phyloP scores from a whole-genome alignment of 2,888 invertebrate genomes.

The Unio pictorum region DNA sequence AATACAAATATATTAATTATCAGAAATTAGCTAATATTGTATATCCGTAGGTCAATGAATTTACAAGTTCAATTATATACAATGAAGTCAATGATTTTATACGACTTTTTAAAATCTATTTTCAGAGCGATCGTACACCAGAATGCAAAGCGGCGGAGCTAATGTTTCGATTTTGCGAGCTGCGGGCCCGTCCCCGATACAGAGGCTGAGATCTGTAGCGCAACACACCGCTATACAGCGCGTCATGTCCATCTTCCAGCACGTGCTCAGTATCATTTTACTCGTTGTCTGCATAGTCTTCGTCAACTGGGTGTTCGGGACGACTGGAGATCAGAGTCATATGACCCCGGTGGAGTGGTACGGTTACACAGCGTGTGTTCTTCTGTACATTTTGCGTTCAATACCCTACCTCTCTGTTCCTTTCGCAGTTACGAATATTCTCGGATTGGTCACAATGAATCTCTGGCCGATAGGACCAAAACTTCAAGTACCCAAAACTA shows the following conservation, averaged over 20 bases:
- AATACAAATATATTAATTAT: no score
- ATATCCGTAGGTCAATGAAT: no score
- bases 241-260: constrained; percentile 9
- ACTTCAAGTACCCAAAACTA: constrained; percentile 19
- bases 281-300: constrained; percentile 20
- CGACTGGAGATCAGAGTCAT: constrained; percentile 26
- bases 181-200: no score
- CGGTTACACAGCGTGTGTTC: constrained; percentile 14
- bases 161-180: no score
- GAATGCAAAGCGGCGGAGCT: no score
- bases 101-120: no score
- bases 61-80: no score
- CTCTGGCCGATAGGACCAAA: constrained; percentile 25
- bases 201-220: no score
- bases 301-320: constrained; percentile 31
- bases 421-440: constrained; percentile 26
- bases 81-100: no score
- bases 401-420: constrained; percentile 32
- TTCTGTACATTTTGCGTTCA: constrained; percentile 18
- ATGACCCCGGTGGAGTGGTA: constrained; percentile 20
- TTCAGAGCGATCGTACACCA: no score
- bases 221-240: no score
- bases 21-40: no score
- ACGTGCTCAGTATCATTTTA: constrained; percentile 13
- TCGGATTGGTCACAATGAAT: constrained; percentile 34